Base-by-base conservation (phyloP, 2,888 invertebrate genomes). In the Ophion slaviceki region DNA sequence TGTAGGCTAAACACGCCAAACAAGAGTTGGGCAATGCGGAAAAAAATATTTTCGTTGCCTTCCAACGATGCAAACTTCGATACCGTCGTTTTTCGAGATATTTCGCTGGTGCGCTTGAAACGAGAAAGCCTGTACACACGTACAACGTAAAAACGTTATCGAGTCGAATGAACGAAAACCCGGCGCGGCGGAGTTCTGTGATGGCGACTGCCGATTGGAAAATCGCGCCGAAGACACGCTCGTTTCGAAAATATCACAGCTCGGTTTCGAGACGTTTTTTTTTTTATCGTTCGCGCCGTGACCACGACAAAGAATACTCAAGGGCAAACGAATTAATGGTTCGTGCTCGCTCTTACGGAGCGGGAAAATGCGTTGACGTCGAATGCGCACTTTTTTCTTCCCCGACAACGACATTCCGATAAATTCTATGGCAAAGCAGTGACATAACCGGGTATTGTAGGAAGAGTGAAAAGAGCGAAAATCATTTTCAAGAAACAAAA, bases 131-230 rank as follows among this genome's bases (percentile, higher is more conserved):
- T 61, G 61, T 61, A 24, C 24, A 20, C 6, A 20, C 61, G 61
- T 53, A 6, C 40, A 40, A 40, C 17, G 17, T 53, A 53, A 20
- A 72, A 3, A 53, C 10, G 17, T 71, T 8, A 57, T 57, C 57
- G 57, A 53, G 17, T 57, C 24, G 17, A 40, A n/a, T 5, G 10
- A 11, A 36, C 8, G 57, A 36, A 59, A 47, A 59, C 36, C 57
- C 57, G 36, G 28, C 36, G 7, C 20, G 36, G 45, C 20, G 28
- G 72, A 77, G 76, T 40, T 61, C 6, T 47, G 14, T 14, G 17
- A 53, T 28, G 53, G 53, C 28, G 70, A 77, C 67, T 45, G 72
- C 53, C 74, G 68, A 68, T 64, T 28, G 64, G 64, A 74, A 70
- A 75, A 70, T 66, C 32, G 40, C 74, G 32, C 14, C 28, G 24